Evolutionary conservation across 2,113 vertebrate species (phyloP).

Genomic region (Hiodon alosoides): DNA sequence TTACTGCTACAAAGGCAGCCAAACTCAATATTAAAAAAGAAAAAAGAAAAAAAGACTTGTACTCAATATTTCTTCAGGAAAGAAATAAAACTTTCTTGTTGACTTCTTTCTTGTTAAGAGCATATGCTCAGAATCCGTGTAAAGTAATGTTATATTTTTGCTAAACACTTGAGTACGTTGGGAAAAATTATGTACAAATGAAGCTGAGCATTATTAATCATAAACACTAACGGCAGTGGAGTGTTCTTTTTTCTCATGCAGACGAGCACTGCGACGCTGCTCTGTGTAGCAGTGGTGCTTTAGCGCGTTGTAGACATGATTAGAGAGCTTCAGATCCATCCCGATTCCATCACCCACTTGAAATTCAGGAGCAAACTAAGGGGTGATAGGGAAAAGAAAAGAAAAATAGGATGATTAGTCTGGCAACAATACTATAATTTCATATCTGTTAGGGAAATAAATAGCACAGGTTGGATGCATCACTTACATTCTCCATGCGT

Average conservation of each 20-base stretch:
- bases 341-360: slow-evolving; percentile 90
- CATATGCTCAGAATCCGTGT: too few relatives aligned
- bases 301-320: slow-evolving; percentile 92
- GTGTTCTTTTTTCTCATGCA: slow-evolving; percentile 97
- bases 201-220: too few relatives aligned
- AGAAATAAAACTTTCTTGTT: too few relatives aligned
- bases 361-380: slow-evolving; percentile 88
- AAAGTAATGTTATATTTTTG: too few relatives aligned
- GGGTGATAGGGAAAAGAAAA: not conserved
- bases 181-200: too few relatives aligned
- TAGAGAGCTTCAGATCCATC: slow-evolving; percentile 95
- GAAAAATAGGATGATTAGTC: not conserved
- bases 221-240: slow-evolving; percentile 79
- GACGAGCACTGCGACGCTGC: slow-evolving; percentile 80
- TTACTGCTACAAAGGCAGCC: not conserved
- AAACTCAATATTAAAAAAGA: not conserved
- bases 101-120: too few relatives aligned
- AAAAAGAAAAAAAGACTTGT: not conserved
- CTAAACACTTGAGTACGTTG: too few relatives aligned
- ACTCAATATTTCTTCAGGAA: too few relatives aligned
- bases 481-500: slow-evolving; percentile 91
- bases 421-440: too few relatives aligned
- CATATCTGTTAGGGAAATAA: too few relatives aligned
- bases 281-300: slow-evolving; percentile 90
- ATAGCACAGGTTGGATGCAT: not conserved